Conservation (phyloP, 2,113 vertebrate genomes). For the Elgaria multicarinata region DNA sequence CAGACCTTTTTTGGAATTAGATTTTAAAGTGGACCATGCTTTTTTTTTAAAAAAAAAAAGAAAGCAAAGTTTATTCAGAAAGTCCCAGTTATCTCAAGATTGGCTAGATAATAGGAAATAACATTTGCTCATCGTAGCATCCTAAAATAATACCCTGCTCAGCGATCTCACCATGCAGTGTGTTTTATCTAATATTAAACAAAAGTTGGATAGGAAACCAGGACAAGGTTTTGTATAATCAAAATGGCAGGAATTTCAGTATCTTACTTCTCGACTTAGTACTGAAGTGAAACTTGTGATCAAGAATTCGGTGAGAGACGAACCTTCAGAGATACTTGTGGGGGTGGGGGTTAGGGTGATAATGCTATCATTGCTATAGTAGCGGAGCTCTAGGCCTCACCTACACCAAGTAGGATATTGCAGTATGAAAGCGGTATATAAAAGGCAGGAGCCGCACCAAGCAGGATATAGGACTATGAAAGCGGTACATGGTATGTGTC, state of each 20-base stretch:
- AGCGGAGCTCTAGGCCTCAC: too few relatives aligned
- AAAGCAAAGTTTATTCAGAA: conserved; percentile 64
- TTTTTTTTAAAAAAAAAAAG: conserved; percentile 45
- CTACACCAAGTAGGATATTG: too few relatives aligned
- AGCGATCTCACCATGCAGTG: conserved; percentile 40
- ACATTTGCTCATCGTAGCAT: conserved; percentile 45
- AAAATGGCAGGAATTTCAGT: conserved; percentile 38
- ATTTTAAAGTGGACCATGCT: conserved; percentile 64
- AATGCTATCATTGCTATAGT: not conserved
- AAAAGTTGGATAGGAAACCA: conserved; percentile 50
- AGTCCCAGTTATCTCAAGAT: conserved; percentile 52
- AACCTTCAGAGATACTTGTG: conserved; percentile 10
- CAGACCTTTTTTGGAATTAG: conserved; percentile 62
- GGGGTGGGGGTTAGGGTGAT: not conserved
- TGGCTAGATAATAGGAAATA: conserved; percentile 54
- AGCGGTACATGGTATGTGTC: too few relatives aligned
- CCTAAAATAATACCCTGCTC: conserved; percentile 16
- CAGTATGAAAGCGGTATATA: too few relatives aligned
- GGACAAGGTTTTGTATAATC: conserved; percentile 34
- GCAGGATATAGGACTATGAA: too few relatives aligned
- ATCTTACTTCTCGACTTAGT: conserved; percentile 32
- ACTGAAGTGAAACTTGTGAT: conserved; percentile 19
- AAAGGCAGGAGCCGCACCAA: too few relatives aligned
- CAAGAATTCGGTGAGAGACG: conserved; percentile 25
- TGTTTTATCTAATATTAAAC: conserved; percentile 67